Evolutionary conservation across 2,888 invertebrate species (phyloP).

Genomic region (Epistrophe grossulariae): DNA sequence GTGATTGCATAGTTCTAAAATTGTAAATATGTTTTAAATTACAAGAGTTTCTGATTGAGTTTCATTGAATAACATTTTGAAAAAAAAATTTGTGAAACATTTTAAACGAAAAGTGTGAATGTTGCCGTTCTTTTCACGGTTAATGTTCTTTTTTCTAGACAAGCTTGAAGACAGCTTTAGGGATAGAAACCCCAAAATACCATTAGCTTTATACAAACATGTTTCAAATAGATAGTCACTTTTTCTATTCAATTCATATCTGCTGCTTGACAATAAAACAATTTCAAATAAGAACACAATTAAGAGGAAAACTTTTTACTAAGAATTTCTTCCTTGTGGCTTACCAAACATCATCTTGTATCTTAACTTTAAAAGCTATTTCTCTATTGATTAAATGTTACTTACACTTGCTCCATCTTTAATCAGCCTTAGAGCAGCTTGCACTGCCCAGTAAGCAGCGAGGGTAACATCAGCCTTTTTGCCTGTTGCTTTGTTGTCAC

Average conservation of each 20-base stretch:
- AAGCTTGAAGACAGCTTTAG: not conserved
- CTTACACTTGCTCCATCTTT: conserved; percentile 95
- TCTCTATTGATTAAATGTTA: conserved; percentile 36
- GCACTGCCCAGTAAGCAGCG: conserved; percentile 97
- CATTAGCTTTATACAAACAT: not conserved
- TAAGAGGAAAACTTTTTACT: too few relatives aligned
- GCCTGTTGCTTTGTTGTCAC: conserved; percentile 91
- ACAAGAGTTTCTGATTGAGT: not conserved
- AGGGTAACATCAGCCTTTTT: conserved; percentile 96
- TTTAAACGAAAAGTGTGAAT: conserved; percentile 45
- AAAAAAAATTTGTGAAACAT: conserved; percentile 27
- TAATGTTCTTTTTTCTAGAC: conserved; percentile 21
- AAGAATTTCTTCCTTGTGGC: too few relatives aligned
- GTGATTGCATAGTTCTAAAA: conserved; percentile 94
- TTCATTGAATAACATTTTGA: not conserved
- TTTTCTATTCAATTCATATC: conserved; percentile 4
- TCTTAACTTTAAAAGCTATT: too few relatives aligned
- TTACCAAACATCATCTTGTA: too few relatives aligned
- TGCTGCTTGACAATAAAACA: not conserved
- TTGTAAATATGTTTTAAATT: not conserved
- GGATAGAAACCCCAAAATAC: not conserved
- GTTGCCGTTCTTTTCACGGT: conserved; percentile 40
- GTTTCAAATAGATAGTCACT: not conserved
- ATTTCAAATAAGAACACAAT: too few relatives aligned
- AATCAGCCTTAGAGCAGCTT: conserved; percentile 96